These are phyloP conservation scores for Steromphala cineraria DNA, from an alignment of 2,888 invertebrate species.

Conservation along the genomic window DNA sequence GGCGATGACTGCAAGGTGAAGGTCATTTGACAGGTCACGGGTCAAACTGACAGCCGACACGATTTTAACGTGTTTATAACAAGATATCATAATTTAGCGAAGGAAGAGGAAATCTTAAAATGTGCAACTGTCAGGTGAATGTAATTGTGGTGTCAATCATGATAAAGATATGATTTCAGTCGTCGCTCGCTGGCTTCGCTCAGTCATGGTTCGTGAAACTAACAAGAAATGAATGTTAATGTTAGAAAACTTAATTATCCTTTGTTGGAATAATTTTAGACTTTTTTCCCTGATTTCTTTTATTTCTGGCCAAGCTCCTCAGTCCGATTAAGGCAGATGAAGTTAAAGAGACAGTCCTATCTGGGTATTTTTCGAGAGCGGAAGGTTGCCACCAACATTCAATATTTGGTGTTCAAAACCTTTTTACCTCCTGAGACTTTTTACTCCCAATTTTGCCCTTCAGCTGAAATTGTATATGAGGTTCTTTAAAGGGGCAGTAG, in stretches of 20 bases:
- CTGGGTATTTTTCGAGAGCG: no score
- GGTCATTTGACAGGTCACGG: background rate
- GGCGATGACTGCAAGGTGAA: background rate
- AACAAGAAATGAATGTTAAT: background rate
- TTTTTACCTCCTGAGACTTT: no score
- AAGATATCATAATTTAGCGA: constrained; percentile 1
- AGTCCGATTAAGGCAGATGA: background rate
- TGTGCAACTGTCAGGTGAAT: background rate
- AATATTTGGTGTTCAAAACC: no score
- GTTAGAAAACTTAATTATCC: background rate
- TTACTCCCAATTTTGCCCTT: no score
- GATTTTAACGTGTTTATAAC: background rate
- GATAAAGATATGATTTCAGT: constrained; percentile 8
- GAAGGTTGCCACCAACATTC: no score
- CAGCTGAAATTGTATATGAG: no score
- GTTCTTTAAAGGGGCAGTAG: no score
- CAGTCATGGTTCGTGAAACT: background rate
- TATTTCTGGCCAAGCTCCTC: background rate
- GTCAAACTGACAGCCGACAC: background rate
- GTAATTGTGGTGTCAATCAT: constrained; percentile 13
- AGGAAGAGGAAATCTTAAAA: constrained; percentile 1
- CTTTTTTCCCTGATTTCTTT: background rate
- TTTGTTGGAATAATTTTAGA: background rate
- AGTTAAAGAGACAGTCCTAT: no score
- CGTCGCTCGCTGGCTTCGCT: background rate